A percentile compares a stretch with the other conserved stretches of the same genome.
Evolutionary conservation across 2,797 vertebrate species (phyloP).

Genomic region (Ciconia nigra): DNA sequence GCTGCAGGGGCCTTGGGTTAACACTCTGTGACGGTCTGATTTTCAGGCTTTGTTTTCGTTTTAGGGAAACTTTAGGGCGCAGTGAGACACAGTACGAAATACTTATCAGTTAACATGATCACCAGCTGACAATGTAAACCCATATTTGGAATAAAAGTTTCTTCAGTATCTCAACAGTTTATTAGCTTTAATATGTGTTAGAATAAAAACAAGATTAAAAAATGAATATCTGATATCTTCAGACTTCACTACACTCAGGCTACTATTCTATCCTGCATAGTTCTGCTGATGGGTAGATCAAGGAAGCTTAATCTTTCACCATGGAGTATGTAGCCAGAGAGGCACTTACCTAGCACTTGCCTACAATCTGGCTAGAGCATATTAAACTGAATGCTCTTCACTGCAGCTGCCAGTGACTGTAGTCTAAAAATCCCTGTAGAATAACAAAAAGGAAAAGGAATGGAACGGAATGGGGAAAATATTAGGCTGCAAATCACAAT

Average conservation of each 20-base stretch:
- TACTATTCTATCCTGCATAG: not conserved
- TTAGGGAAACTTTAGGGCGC: not conserved
- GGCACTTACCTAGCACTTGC: not conserved
- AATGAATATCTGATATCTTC: not conserved
- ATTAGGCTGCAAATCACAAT: not conserved
- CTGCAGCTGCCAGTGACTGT: not conserved
- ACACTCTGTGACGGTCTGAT: not conserved
- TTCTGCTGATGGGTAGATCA: not conserved
- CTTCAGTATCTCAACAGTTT: not conserved
- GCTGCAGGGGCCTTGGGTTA: not conserved
- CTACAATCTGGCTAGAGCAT: not conserved
- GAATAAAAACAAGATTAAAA: not conserved
- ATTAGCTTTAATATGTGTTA: not conserved
- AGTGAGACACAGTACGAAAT: not conserved
- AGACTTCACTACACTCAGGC: not conserved
- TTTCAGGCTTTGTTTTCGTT: not conserved
- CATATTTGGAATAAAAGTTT: not conserved
- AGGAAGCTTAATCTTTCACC: not conserved
- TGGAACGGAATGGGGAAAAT: not conserved
- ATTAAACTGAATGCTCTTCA: not conserved
- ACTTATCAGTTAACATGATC: not conserved
- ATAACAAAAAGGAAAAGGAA: slow-evolving; percentile 14
- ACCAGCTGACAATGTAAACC: not conserved
- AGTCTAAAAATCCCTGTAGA: not conserved
- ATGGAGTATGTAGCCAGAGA: not conserved